Percentiles rank a stretch among this genome's conserved stretches.
These are phyloP conservation scores for Yponomeuta evonymella DNA, from an alignment of 2,888 invertebrate genomes.

Conservation along the genomic window DNA sequence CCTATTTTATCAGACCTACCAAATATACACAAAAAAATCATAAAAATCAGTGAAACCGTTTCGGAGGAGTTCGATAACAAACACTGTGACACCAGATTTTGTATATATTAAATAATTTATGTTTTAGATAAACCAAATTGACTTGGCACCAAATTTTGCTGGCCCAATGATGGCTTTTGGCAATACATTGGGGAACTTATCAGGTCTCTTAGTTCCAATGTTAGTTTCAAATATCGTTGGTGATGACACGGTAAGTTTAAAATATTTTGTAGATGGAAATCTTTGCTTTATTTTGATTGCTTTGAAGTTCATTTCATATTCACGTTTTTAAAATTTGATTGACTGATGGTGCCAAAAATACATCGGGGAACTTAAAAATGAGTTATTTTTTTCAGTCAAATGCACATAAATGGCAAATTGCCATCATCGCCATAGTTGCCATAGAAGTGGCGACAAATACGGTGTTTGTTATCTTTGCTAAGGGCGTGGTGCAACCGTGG, in stretches of 20 bases:
- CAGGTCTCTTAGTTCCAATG: slow-evolving; percentile 82
- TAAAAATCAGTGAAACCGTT: too few relatives aligned
- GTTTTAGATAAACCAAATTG: slow-evolving; percentile 83
- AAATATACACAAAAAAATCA: too few relatives aligned
- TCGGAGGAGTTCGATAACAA: too few relatives aligned
- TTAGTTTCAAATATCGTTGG: slow-evolving; percentile 79
- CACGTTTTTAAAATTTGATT: too few relatives aligned
- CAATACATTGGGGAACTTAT: slow-evolving; percentile 82
- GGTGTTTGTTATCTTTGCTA: slow-evolving; percentile 80
- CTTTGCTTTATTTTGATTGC: too few relatives aligned
- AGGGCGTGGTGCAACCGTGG: slow-evolving; percentile 82
- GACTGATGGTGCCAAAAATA: too few relatives aligned
- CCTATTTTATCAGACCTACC: too few relatives aligned
- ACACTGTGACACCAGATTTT: not conserved
- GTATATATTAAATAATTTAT: not conserved
- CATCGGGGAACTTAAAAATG: not conserved
- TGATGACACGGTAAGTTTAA: slow-evolving; percentile 54
- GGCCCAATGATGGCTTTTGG: slow-evolving; percentile 88
- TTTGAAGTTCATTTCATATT: too few relatives aligned
- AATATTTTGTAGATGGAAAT: not conserved
- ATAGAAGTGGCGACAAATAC: slow-evolving; percentile 79
- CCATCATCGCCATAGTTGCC: slow-evolving; percentile 80
- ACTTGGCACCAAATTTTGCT: slow-evolving; percentile 86
- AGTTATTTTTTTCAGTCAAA: slow-evolving; percentile 38
- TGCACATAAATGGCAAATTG: slow-evolving; percentile 76